Conservation (phyloP, 2,888 invertebrate species). For the Mimas tiliae region DNA sequence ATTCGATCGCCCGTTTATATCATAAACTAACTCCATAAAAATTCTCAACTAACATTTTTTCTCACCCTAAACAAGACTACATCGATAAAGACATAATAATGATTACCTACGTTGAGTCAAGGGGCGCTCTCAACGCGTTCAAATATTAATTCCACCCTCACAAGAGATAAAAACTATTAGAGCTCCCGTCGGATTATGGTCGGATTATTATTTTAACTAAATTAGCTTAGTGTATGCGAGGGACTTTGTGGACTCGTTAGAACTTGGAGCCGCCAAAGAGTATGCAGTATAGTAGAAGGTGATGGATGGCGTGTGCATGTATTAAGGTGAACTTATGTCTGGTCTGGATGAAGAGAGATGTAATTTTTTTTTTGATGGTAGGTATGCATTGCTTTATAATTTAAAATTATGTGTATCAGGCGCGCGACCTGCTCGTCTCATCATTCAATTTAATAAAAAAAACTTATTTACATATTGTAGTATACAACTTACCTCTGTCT, state of each 20-base stretch:
- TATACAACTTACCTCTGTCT: no score
- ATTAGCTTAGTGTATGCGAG: conserved; percentile 79
- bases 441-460: no score
- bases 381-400: no score
- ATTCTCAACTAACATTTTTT: not conserved
- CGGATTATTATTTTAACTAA: conserved; percentile 83
- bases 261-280: conserved; percentile 56
- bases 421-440: no score
- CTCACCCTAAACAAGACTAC: not conserved
- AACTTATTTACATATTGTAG: no score
- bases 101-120: conserved; percentile 27
- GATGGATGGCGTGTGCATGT: not conserved
- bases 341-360: no score
- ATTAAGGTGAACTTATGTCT: no score
- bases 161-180: conserved; percentile 81
- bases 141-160: conserved; percentile 80
- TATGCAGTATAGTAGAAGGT: conserved; percentile 34
- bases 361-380: no score
- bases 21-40: conserved; percentile 1
- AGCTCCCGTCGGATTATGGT: conserved; percentile 70
- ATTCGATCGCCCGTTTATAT: no score
- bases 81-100: conserved; percentile 28
- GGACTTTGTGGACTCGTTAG: conserved; percentile 48
- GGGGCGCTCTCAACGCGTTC: conserved; percentile 55
- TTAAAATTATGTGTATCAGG: no score